Evolutionary conservation across 2,888 invertebrate species (phyloP).

Genomic region (Drosophila subsilvestris): DNA sequence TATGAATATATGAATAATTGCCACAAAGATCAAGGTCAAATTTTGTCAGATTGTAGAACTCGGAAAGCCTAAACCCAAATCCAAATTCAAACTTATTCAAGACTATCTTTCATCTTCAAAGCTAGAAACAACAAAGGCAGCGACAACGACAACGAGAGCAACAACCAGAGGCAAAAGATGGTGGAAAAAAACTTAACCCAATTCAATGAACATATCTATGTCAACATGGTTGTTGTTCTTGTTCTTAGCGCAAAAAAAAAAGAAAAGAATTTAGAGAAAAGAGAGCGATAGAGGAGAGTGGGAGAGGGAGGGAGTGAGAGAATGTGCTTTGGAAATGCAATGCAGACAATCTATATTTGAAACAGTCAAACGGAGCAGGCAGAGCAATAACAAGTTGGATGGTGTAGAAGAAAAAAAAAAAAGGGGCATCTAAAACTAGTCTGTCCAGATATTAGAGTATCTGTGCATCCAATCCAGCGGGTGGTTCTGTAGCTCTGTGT

Average conservation of each 20-base stretch:
- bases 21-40: conserved; percentile 35
- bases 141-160: conserved; percentile 1
- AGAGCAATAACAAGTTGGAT: conserved; percentile 21
- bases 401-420: conserved; percentile 22
- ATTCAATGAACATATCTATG: conserved; percentile 41
- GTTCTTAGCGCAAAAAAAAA: conserved; percentile 25
- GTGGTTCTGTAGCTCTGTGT: conserved; percentile 36
- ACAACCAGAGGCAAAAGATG: conserved; percentile 8
- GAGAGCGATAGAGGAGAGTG: neutral
- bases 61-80: conserved; percentile 8
- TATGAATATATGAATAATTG: conserved; percentile 34
- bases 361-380: conserved; percentile 6
- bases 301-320: neutral
- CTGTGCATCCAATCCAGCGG: conserved; percentile 33
- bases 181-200: conserved; percentile 40
- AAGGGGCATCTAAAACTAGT: conserved; percentile 45
- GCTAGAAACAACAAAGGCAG: conserved; percentile 1
- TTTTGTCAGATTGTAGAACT: neutral
- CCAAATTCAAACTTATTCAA: conserved; percentile 20
- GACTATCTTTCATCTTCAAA: conserved; percentile 27
- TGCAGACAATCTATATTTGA: conserved; percentile 41
- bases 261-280: conserved; percentile 2
- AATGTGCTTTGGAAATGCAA: conserved; percentile 23
- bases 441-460: conserved; percentile 43
- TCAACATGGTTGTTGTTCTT: conserved; percentile 38